Base-by-base conservation (phyloP, 2,888 invertebrate genomes). In the Drosophila bunnanda region DNA sequence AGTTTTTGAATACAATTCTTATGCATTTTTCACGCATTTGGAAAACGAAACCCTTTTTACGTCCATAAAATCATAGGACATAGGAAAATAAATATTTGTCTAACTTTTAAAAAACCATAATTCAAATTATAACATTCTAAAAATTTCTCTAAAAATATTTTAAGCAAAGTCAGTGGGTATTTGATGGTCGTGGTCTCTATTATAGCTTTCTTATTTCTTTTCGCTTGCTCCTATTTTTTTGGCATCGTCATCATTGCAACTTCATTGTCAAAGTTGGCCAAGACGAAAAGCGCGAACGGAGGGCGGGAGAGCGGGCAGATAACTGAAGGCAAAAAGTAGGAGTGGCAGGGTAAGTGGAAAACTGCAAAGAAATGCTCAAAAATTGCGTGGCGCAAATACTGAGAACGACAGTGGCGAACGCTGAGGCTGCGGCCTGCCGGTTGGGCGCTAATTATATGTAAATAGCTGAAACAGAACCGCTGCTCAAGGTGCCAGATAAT, bases 401-500 rank as follows among this genome's bases (percentile, higher is more conserved):
- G 50, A 44, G 32, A 59, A 36, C 57, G 30, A 25, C 32, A 52
- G 36, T 36, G 41, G 17, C 46, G 57, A 25, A 41, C 46, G 54
- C 41, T 55, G 73, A 58, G 22, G 28, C 75, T 71, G 74, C 57
- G 76, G 78, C 55, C 68, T 71, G 69, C 60, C 66, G 70, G 74
- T 66, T 62, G 64, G 75, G 65, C 77, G 82, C 89, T 85, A 85
- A 85, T 89, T 85, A 85, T 88, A 85, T 88, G 89, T 65, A 85
- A 85, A 85, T 88, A 85, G 75, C 76, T 89, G 59, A 57, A 71
- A 80, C 41, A 60, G 65, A 71, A 59, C 28, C 61, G 70, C 62
- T 43, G 68, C 83, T 72, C 41, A 76, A 80, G 82, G 77, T 88
- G 68, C 70, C 53, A 62, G 52, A 77, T 82, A 82, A 82, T 82